Conservation (phyloP, 1,140 invertebrate species). For the Plutomurus gul region DNA sequence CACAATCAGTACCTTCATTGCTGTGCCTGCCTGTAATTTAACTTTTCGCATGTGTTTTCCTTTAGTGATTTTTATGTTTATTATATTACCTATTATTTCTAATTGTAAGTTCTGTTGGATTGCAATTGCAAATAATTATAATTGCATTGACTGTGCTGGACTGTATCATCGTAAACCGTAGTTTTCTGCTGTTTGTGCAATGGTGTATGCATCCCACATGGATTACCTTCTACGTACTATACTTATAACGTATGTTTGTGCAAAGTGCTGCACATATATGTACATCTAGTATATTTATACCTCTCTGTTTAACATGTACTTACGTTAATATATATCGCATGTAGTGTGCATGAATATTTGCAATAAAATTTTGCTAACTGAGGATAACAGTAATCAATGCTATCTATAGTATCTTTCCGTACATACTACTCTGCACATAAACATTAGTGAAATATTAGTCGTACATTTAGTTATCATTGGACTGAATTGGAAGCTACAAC, state of each 20-base stretch:
- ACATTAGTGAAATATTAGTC: no score
- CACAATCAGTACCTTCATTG: not conserved
- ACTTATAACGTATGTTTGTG: no score
- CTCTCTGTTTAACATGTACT: not conserved
- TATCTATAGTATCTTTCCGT: no score
- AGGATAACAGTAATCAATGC: no score
- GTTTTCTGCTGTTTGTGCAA: not conserved
- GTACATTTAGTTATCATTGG: no score
- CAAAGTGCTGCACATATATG: not conserved
- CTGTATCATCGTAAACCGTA: not conserved
- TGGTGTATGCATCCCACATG: no score
- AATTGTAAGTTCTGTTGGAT: not conserved
- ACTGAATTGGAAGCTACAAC: no score
- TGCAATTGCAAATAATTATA: not conserved
- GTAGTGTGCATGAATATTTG: no score
- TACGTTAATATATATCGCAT: no score
- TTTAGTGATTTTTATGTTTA: constrained; percentile 15
- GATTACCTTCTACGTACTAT: no score
- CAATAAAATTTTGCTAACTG: no score
- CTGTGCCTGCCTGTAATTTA: not conserved
- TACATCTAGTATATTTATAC: not conserved
- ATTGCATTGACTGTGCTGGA: not conserved
- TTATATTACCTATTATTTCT: constrained; percentile 13
- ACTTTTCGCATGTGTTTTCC: constrained; percentile 26
- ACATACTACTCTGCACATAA: no score